phyloP scores from a whole-genome alignment of 2,113 vertebrate genomes.

The Vidua macroura region DNA sequence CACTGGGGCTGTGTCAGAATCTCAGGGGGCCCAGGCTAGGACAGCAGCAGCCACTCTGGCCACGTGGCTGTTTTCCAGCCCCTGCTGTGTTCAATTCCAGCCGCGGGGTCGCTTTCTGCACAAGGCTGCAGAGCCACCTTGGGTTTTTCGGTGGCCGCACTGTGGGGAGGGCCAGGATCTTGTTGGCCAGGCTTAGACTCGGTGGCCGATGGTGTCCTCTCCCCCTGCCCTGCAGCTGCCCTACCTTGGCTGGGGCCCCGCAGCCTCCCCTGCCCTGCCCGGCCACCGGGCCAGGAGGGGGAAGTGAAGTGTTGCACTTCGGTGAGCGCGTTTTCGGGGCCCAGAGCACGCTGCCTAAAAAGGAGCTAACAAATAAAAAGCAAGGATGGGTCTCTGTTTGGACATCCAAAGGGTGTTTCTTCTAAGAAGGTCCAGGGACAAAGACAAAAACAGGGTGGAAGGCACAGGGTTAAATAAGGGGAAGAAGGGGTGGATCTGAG shows the following conservation, averaged over 20 bases:
- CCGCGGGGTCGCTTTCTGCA: not conserved
- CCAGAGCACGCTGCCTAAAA: not conserved
- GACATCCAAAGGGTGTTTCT: not conserved
- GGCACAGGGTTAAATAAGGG: not conserved
- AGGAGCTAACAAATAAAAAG: not conserved
- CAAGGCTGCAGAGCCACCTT: not conserved
- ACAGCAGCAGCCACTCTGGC: not conserved
- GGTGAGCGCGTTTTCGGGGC: not conserved
- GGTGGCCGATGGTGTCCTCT: not conserved
- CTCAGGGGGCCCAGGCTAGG: not conserved
- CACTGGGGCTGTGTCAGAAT: not conserved
- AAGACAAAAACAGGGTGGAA: not conserved
- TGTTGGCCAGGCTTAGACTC: not conserved
- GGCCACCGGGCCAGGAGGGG: not conserved
- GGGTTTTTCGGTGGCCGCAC: accelerated
- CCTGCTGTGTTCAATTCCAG: not conserved
- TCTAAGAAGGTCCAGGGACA: not conserved
- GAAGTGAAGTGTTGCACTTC: not conserved
- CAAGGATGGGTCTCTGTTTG: not conserved
- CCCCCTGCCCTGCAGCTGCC: not conserved
- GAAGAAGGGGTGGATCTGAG: not conserved
- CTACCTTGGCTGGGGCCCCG: not conserved
- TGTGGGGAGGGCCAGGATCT: not conserved
- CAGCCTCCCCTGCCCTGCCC: not conserved
- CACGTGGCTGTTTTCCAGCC: not conserved